A percentile compares a stretch with the other conserved stretches of the same genome.
phyloP scores from a whole-genome alignment of 2,113 vertebrate species.

The Hippocampus abdominalis region DNA sequence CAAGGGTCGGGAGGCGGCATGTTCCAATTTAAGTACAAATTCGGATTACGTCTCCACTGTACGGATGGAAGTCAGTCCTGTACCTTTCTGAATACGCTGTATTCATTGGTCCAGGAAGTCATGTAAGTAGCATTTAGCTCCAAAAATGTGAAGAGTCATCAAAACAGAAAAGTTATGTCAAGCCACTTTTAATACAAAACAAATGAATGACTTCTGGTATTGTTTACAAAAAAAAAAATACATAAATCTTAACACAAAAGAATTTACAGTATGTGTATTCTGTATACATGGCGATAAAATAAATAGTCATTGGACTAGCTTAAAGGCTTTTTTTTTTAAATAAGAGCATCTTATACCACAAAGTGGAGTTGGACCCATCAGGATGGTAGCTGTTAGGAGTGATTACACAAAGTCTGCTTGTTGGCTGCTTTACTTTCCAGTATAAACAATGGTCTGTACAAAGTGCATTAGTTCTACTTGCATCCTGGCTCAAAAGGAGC shows the following conservation, averaged over 20 bases:
- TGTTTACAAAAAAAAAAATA: neutral
- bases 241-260: neutral
- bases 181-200: conserved; percentile 56
- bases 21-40: too few species aligned
- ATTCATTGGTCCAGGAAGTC: neutral
- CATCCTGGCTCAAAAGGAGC: conserved; percentile 20
- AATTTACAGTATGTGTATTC: neutral
- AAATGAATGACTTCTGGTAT: conserved; percentile 32
- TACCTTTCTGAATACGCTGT: neutral
- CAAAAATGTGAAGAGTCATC: neutral
- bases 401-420: conserved; percentile 18
- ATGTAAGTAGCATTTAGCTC: neutral
- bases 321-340: conserved; percentile 29
- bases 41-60: neutral
- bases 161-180: conserved; percentile 40
- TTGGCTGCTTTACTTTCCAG: conserved; percentile 17
- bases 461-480: conserved; percentile 45
- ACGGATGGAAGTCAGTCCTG: neutral
- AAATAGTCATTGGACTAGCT: conserved; percentile 60
- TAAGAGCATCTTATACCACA: conserved; percentile 22
- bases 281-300: conserved; percentile 59
- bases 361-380: conserved; percentile 28
- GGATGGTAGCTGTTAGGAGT: conserved; percentile 17
- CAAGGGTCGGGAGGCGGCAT: too few species aligned
- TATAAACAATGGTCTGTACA: conserved; percentile 44